Conservation (phyloP, 1,140 invertebrate genomes). For the Bombus waltoni region DNA sequence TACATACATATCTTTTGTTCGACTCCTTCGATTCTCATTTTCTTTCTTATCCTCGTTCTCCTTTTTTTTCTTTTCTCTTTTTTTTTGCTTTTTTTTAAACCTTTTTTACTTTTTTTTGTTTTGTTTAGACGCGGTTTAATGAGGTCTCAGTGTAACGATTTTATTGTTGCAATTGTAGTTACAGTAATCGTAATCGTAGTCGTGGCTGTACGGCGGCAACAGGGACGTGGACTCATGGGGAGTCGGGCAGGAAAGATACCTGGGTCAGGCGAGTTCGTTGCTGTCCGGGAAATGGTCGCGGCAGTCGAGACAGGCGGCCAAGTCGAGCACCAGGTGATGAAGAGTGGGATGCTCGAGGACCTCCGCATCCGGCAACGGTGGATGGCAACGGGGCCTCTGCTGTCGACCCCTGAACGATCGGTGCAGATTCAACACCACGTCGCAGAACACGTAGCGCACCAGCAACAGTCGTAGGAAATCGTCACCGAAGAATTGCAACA, state of each 20-base stretch:
- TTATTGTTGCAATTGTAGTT: conserved; percentile 82
- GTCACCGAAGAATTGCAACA: conserved; percentile 95
- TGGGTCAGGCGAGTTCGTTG: conserved; percentile 89
- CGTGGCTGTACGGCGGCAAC: conserved; percentile 77
- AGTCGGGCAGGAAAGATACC: conserved; percentile 78
- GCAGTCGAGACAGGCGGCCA: conserved; percentile 92
- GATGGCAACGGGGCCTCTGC: conserved; percentile 93
- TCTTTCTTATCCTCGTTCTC: not conserved
- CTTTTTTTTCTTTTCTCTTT: not conserved
- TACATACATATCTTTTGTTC: not conserved
- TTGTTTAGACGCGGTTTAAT: conserved; percentile 73
- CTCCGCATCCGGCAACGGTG: conserved; percentile 93
- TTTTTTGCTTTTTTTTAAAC: not conserved
- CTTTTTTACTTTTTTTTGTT: conserved; percentile 1
- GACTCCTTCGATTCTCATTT: not conserved
- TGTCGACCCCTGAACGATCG: conserved; percentile 91
- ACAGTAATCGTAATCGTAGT: conserved; percentile 80
- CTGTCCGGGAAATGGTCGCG: conserved; percentile 88
- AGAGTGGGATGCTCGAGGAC: conserved; percentile 94
- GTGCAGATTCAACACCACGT: conserved; percentile 93
- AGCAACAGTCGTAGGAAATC: conserved; percentile 95
- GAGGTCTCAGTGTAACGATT: conserved; percentile 81
- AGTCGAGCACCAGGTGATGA: conserved; percentile 91
- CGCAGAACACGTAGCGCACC: conserved; percentile 96
- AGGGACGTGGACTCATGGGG: conserved; percentile 71